Evolutionary conservation across 2,797 vertebrate genomes (phyloP), one percentile per base, ranked within the genome.

Genomic region (Falco cherrug): DNA sequence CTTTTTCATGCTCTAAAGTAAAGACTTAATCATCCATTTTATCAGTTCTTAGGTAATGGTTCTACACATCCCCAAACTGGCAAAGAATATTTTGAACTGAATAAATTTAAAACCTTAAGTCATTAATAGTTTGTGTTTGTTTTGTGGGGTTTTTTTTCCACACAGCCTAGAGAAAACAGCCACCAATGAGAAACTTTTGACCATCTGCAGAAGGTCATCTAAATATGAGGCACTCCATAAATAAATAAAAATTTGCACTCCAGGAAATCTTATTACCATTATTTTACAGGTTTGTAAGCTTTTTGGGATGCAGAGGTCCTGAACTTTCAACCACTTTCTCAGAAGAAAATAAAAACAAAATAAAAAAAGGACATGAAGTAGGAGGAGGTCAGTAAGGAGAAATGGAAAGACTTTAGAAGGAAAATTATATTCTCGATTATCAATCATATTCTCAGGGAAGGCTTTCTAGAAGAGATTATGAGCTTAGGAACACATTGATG

Each of bases 21-120:
- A 88, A 93, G 80, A 89, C 70, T 80, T 93, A 89, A 95, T 87
- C 33, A 83, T 71, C 15, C 67, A 76, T 94, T 92, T 93, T 79
- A 77, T 87, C 68, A 68, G n/a, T 82, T 90, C 65, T 81, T 70
- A 75, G 39, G 43, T 85, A 91, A 90, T 39, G 45, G 37, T 54
- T 94, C 51, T 87, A 92, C 90, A 86, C 28, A 84, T 50, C 24
- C n/a, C n/a, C 39, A 89, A 88, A 76, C 24, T 63, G 25, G 22
- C 6, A 67, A 95, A 84, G 25, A 79, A 45, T 57, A 78, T 57
- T 96, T 91, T 81, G 54, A 91, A 56, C 5, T 5, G 31, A 87
- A 69, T 63, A 70, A 37, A 77, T 82, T 54, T 10, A 33, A 83
- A 84, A 67, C 16, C 8, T 64, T 10, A 1, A 67, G 29, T 63